phyloP scores from a whole-genome alignment of 2,888 invertebrate genomes.

The Polia nebulosa region DNA sequence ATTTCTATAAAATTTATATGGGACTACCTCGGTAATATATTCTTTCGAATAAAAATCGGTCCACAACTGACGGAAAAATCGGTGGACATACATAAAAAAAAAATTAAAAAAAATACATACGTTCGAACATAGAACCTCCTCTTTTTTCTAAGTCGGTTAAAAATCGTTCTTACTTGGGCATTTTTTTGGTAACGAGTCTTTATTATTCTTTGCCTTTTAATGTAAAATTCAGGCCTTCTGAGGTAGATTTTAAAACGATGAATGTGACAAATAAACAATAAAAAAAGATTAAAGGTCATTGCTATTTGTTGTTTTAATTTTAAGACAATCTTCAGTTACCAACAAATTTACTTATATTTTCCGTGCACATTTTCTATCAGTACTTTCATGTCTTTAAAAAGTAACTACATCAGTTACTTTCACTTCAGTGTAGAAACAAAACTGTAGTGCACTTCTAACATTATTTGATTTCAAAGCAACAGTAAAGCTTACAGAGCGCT shows the following conservation, averaged over 20 bases:
- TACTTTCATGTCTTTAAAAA: too few species aligned
- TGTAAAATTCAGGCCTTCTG: neutral
- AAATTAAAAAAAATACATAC: too few species aligned
- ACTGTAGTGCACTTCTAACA: constrained; percentile 9
- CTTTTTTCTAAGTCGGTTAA: too few species aligned
- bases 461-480: constrained; percentile 41
- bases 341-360: neutral
- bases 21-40: too few species aligned
- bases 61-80: too few species aligned
- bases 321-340: neutral
- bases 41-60: too few species aligned
- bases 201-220: neutral
- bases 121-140: too few species aligned
- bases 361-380: neutral
- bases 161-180: too few species aligned
- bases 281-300: neutral
- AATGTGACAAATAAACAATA: neutral
- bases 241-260: neutral
- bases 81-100: too few species aligned
- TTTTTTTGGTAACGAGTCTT: too few species aligned
- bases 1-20: too few species aligned
- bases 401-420: neutral
- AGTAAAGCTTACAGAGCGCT: constrained; percentile 45
- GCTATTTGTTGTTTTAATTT: neutral
- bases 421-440: constrained; percentile 7